These are phyloP conservation scores for Sturnira hondurensis DNA, from an alignment of 2,113 vertebrate species.

Conservation along the genomic window DNA sequence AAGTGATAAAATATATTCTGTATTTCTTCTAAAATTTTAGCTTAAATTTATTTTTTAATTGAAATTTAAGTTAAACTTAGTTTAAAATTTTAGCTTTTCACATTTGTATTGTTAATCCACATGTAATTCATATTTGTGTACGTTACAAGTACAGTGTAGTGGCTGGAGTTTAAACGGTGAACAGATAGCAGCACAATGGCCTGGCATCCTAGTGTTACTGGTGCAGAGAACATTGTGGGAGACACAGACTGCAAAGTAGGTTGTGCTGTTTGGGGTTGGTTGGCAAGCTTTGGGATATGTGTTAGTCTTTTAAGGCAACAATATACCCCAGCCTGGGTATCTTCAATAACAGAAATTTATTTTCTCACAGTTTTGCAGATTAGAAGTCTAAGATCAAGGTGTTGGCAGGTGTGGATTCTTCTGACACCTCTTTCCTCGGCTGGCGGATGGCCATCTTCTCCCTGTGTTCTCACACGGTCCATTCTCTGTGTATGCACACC, in stretches of 20 bases:
- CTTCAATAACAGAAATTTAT: too few relatives aligned
- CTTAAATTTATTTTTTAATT: too few relatives aligned
- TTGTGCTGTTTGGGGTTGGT: neutral
- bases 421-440: too few relatives aligned
- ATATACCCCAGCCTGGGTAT: neutral
- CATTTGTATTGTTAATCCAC: neutral
- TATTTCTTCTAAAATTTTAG: neutral
- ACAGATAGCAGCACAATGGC: neutral
- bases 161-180: neutral
- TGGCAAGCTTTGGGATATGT: neutral
- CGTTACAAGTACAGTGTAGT: neutral
- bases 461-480: too few relatives aligned
- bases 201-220: neutral
- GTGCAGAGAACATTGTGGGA: neutral
- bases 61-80: too few relatives aligned
- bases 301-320: neutral
- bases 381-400: too few relatives aligned
- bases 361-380: too few relatives aligned
- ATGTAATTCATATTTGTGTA: neutral
- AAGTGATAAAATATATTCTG: neutral
- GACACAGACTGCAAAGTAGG: neutral
- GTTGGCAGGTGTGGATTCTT: too few relatives aligned
- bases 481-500: too few relatives aligned
- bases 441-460: too few relatives aligned
- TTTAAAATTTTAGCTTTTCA: neutral